These are phyloP conservation scores for Armadillidium nasatum DNA, from an alignment of 1,140 invertebrate genomes.

Conservation along the genomic window DNA sequence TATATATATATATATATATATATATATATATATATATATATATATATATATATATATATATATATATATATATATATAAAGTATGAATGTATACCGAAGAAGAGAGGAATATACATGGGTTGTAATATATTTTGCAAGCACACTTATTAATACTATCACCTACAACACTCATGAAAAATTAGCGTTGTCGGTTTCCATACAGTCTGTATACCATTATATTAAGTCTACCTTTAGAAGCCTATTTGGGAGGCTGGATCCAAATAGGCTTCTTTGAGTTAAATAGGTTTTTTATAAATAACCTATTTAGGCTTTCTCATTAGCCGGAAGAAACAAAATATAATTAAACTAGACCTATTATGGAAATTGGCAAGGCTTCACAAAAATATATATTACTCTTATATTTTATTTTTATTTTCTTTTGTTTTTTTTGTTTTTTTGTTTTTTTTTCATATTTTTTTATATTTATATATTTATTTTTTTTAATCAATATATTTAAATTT, in stretches of 20 bases:
- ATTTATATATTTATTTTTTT: not conserved
- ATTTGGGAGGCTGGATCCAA: constrained; percentile 5
- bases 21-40: too few relatives aligned
- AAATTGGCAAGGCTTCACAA: not conserved
- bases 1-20: too few relatives aligned
- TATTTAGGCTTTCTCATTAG: not conserved
- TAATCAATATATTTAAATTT: too few relatives aligned
- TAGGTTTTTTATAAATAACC: not conserved
- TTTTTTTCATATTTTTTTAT: too few relatives aligned
- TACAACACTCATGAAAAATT: too few relatives aligned
- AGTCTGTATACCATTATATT: not conserved
- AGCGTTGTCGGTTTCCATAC: not conserved
- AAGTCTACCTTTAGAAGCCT: not conserved
- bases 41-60: too few relatives aligned
- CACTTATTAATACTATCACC: too few relatives aligned
- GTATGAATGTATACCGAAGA: too few relatives aligned
- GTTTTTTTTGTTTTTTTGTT: not conserved
- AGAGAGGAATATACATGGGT: too few relatives aligned
- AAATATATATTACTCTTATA: not conserved
- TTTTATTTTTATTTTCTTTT: not conserved
- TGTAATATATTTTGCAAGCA: too few relatives aligned
- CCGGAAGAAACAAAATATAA: not conserved
- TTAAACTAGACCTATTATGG: not conserved
- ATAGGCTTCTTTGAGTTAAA: not conserved
- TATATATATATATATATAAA: too few relatives aligned